A percentile compares a stretch with the other conserved stretches of the same genome.
These are phyloP conservation scores for Molossus alvarezi DNA, from an alignment of 2,797 vertebrate species.

Conservation along the genomic window DNA sequence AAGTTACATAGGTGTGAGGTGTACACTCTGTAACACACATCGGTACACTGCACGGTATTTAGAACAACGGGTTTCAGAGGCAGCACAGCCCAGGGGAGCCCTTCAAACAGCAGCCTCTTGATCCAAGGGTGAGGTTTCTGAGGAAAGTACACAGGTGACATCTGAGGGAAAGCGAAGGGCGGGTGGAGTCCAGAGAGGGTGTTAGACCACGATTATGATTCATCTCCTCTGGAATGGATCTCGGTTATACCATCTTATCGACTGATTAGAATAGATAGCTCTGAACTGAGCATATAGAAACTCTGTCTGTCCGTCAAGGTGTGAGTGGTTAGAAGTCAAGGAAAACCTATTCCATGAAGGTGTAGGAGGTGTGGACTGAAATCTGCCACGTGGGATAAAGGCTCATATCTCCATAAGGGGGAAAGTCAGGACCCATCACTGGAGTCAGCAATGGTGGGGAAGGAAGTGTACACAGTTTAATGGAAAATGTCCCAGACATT, in stretches of 20 bases:
- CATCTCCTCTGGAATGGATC: background rate
- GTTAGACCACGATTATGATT: background rate
- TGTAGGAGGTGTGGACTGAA: background rate
- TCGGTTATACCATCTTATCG: background rate
- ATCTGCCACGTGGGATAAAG: background rate
- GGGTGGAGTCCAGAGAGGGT: rapidly evolving
- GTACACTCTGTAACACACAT: background rate
- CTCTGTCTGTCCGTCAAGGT: rapidly evolving
- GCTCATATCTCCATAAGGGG: background rate
- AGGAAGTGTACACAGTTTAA: rapidly evolving
- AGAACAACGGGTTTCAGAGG: background rate
- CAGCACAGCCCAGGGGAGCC: rapidly evolving
- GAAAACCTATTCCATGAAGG: background rate
- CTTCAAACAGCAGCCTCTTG: rapidly evolving
- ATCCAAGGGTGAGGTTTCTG: too few relatives aligned
- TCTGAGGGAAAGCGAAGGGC: too few relatives aligned
- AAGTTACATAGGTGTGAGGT: background rate
- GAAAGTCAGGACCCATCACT: background rate
- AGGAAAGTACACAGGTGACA: background rate
- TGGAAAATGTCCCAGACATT: background rate
- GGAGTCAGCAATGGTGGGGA: rapidly evolving
- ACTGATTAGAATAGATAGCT: background rate
- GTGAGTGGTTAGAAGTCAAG: background rate
- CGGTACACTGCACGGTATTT: background rate
- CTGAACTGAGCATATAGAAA: too few relatives aligned